Evolutionary conservation across 1,140 invertebrate genomes (phyloP).

Genomic region (Drosophila melanogaster): Release_6_plus_ISO1_MT NT_037436.4:10840001-10840500

Average conservation of each 20-base stretch:
- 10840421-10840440: background rate
- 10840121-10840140: slow-evolving; percentile 29
- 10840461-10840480: background rate
- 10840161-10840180: slow-evolving; percentile 58
- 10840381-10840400: slow-evolving; percentile 10
- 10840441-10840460: too few species aligned
- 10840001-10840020: slow-evolving; percentile 31
- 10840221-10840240: slow-evolving; percentile 2
- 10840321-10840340: slow-evolving; percentile 16
- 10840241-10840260: slow-evolving; percentile 35
- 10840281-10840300: slow-evolving; percentile 70
- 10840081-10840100: slow-evolving; percentile 26
- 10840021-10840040: slow-evolving; percentile 74
- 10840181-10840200: slow-evolving; percentile 67
- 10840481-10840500: slow-evolving; percentile 7
- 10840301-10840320: slow-evolving; percentile 12
- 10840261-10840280: slow-evolving; percentile 63
- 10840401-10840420: background rate
- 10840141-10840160: slow-evolving; percentile 53
- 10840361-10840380: slow-evolving; percentile 7
- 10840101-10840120: background rate
- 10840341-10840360: slow-evolving; percentile 12
- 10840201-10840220: background rate
- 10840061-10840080: slow-evolving; percentile 27
- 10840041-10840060: slow-evolving; percentile 81